These are phyloP conservation scores for Coregonus clupeaformis DNA, from an alignment of 2,113 vertebrate genomes.

Conservation along the genomic window DNA sequence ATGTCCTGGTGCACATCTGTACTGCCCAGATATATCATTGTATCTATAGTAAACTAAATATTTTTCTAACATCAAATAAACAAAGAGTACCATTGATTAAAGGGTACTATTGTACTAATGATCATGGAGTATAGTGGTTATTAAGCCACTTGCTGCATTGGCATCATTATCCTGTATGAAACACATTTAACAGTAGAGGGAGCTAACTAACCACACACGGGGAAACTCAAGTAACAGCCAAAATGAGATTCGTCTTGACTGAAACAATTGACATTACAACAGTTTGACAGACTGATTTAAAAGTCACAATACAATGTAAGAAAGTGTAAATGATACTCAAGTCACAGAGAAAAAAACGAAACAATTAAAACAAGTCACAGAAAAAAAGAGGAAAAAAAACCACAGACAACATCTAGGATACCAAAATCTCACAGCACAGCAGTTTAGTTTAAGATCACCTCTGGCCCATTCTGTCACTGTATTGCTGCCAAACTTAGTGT, in stretches of 20 bases:
- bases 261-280: too few species aligned
- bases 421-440: background rate
- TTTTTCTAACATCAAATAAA: background rate
- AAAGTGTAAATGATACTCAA: background rate
- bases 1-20: too few species aligned
- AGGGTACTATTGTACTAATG: background rate
- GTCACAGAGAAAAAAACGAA: background rate
- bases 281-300: background rate
- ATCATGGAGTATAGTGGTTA: background rate
- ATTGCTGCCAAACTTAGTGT: background rate
- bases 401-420: background rate
- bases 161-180: slow-evolving; percentile 24
- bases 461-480: background rate
- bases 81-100: background rate
- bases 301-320: background rate
- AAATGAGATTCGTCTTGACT: background rate
- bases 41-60: too few species aligned
- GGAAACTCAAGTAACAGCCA: background rate
- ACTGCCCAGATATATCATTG: too few species aligned
- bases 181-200: slow-evolving; percentile 60
- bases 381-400: too few species aligned
- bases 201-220: slow-evolving; percentile 50
- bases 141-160: background rate
- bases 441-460: background rate
- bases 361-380: too few species aligned